phyloP scores from a whole-genome alignment of 1,140 invertebrate species.

The Cydia pomonella region DNA sequence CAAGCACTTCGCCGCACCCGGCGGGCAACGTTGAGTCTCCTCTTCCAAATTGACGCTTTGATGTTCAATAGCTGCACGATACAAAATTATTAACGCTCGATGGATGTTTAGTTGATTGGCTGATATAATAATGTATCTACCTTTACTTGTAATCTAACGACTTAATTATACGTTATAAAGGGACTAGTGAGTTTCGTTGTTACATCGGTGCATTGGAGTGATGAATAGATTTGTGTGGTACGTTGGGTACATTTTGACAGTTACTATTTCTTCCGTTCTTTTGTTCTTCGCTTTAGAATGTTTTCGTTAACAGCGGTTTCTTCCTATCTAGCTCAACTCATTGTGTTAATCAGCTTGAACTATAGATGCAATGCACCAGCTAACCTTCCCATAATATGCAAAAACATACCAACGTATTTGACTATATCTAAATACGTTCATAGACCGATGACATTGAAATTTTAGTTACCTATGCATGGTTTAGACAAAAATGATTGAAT shows the following conservation, averaged over 20 bases:
- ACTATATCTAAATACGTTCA: neutral
- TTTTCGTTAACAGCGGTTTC: conserved; percentile 31
- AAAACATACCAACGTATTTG: conserved; percentile 11
- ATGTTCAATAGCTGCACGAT: conserved; percentile 31
- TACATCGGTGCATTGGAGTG: conserved; percentile 42
- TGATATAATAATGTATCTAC: conserved; percentile 23
- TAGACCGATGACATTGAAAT: neutral
- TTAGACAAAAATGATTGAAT: neutral
- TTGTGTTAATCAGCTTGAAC: conserved; percentile 1
- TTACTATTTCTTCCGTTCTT: conserved; percentile 34
- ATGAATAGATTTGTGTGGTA: conserved; percentile 54
- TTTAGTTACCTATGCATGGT: neutral
- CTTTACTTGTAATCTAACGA: conserved; percentile 44
- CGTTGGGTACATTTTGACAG: conserved; percentile 76
- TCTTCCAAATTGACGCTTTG: conserved; percentile 20
- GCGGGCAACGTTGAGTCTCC: conserved; percentile 68
- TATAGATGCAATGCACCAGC: neutral
- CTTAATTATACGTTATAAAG: conserved; percentile 51
- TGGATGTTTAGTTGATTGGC: conserved; percentile 27
- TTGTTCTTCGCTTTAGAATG: conserved; percentile 36
- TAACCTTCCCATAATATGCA: neutral
- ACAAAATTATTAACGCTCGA: conserved; percentile 28
- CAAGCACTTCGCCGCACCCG: conserved; percentile 55
- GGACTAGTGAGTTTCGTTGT: conserved; percentile 46
- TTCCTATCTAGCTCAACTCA: conserved; percentile 13